Evolutionary conservation across 2,888 invertebrate species (phyloP).

Genomic region (Alentia gelatinosa): DNA sequence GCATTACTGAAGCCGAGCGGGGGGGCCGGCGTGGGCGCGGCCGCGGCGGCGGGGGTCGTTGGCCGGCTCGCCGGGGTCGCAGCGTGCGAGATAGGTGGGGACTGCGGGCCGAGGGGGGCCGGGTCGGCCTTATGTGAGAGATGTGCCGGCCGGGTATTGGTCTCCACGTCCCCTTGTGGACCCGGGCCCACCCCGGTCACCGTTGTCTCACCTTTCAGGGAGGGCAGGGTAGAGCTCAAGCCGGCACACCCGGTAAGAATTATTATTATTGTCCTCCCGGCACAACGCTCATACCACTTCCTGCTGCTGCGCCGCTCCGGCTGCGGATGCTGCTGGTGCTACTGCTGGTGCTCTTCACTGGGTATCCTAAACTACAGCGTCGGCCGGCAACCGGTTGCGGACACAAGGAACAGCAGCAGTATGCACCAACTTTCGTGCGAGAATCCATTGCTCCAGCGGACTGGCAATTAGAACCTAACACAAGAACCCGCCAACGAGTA

Average conservation of each 20-base stretch:
- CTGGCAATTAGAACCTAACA: background rate
- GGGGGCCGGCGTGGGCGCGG: background rate
- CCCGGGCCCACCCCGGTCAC: constrained; percentile 46
- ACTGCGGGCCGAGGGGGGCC: constrained; percentile 10
- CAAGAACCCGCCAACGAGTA: too few relatives aligned
- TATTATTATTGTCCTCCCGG: constrained; percentile 31
- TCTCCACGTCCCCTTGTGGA: constrained; percentile 20
- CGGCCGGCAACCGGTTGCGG: too few relatives aligned
- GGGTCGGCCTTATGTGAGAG: background rate
- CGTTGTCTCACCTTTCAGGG: background rate
- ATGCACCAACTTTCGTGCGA: background rate
- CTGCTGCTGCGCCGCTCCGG: background rate
- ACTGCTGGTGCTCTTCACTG: background rate
- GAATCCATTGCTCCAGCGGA: background rate
- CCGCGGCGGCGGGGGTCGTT: background rate
- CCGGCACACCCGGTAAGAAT: constrained; percentile 1
- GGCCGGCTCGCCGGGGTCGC: background rate
- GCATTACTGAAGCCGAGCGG: background rate
- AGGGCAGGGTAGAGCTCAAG: constrained; percentile 8
- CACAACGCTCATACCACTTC: background rate
- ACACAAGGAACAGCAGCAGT: background rate
- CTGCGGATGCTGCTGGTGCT: background rate
- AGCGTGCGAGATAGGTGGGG: background rate
- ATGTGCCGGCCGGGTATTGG: background rate
- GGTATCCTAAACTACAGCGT: background rate